phyloP scores from a whole-genome alignment of 2,113 vertebrate genomes.

The Pterocles gutturalis region DNA sequence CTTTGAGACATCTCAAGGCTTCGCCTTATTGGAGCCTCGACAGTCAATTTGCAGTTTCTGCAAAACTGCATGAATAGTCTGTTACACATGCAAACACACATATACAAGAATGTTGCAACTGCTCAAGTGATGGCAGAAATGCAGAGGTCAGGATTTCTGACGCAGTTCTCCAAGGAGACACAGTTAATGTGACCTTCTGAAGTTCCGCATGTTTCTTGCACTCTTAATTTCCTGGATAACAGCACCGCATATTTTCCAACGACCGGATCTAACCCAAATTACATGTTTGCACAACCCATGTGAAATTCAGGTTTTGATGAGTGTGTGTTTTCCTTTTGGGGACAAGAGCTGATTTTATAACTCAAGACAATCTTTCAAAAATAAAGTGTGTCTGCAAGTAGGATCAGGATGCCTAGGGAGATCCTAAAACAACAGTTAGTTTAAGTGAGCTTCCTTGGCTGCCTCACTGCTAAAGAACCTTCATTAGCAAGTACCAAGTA shows the following conservation, averaged over 20 bases:
- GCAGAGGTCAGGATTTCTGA: conserved; percentile 43
- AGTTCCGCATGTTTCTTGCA: not conserved
- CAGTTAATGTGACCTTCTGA: not conserved
- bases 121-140: not conserved
- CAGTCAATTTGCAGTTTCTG: too few relatives aligned
- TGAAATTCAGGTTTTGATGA: conserved; percentile 20
- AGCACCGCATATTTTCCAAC: not conserved
- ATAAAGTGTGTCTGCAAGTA: not conserved
- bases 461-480: not conserved
- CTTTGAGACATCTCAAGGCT: too few relatives aligned
- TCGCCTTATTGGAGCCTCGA: too few relatives aligned
- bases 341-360: not conserved
- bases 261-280: not conserved
- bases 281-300: not conserved
- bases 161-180: conserved; percentile 17
- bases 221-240: conserved; percentile 22
- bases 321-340: not conserved
- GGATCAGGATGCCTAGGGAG: not conserved
- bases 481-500: conserved; percentile 20
- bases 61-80: too few relatives aligned
- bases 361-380: conserved; percentile 3
- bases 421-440: not conserved
- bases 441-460: not conserved
- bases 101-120: not conserved
- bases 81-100: not conserved